Percentiles rank a stretch among this genome's conserved stretches.
phyloP scores from a whole-genome alignment of 2,888 invertebrate genomes.

The Kryphioiulus occultus region DNA sequence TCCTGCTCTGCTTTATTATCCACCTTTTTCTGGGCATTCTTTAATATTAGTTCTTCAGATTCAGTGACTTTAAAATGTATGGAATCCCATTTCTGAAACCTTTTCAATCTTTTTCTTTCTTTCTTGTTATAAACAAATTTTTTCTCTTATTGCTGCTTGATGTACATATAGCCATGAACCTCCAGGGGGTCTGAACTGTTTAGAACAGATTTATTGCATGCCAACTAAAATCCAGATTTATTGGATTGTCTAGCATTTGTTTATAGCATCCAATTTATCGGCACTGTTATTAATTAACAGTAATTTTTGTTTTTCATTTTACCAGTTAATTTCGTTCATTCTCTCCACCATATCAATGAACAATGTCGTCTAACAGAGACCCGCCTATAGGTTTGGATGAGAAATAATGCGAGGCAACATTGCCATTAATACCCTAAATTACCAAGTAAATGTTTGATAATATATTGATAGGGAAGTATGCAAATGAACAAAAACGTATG shows the following conservation, averaged over 20 bases:
- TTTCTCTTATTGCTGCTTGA: background rate
- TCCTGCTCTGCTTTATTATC: background rate
- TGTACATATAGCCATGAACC: background rate
- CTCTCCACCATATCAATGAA: no score
- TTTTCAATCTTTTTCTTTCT: background rate
- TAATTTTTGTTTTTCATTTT: background rate
- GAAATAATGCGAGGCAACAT: no score
- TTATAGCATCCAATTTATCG: background rate
- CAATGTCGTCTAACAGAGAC: background rate
- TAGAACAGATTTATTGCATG: background rate
- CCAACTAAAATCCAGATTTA: background rate
- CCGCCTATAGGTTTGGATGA: background rate
- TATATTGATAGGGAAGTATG: no score
- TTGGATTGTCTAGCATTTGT: background rate
- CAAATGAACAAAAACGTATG: no score
- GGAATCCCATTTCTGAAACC: background rate
- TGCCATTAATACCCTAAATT: no score
- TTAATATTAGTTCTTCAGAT: background rate
- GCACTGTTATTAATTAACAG: background rate
- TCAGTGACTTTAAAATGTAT: background rate
- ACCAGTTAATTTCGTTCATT: background rate
- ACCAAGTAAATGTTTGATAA: no score
- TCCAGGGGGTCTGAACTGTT: background rate
- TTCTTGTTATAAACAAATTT: background rate
- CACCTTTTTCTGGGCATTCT: background rate